Base-by-base conservation (phyloP, 2,888 invertebrate genomes). In the Cremastobaeus sp. region DNA sequence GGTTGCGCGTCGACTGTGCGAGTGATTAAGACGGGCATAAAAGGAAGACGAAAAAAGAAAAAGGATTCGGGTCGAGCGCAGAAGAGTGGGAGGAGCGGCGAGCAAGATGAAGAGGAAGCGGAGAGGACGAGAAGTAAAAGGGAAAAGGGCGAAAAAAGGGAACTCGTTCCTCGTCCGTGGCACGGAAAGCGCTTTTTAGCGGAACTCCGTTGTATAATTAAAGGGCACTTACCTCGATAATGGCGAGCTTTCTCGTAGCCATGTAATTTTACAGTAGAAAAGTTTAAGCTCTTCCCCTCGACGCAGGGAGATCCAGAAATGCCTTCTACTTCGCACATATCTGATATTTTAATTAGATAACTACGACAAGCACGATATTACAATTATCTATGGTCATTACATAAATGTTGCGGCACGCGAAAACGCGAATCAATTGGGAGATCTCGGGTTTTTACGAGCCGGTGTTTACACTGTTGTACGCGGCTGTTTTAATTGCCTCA, bases 221-320 rank as follows among this genome's bases (percentile, higher is more conserved):
- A 72, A 72, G 72, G 66, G 72, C 66, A 73, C 72, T 73, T 72
- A 73, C 55, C 55, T 66, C 72, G 72, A 73, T 73, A 73, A 73
- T 73, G 66, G 72, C 60, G 55, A 55, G 72, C 72, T 73, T 66
- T 73, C 72, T 66, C 66, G 66, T 60, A 66, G 66, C 62, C 32
- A 39, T 79, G 74, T 79, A 79, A 80, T 80, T 81, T 76, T 64
- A 73, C 64, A 62, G 54, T 59, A 47, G 50, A 62, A 76, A 72
- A 72, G 73, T 68, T 74, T 77, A 72, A 66, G 72, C 60, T 66
- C 66, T 60, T 68, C 68, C 59, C 73, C 34, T 39, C 57, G 62
- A 57, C 52, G 47, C 52, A 55, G 60, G 60, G 45, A 54, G 43
- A 55, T 55, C 62, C 62, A 64, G 55, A 72, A 59, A 52, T 72